phyloP scores from a whole-genome alignment of 1,140 invertebrate species.

The Tetramorium alpestre region DNA sequence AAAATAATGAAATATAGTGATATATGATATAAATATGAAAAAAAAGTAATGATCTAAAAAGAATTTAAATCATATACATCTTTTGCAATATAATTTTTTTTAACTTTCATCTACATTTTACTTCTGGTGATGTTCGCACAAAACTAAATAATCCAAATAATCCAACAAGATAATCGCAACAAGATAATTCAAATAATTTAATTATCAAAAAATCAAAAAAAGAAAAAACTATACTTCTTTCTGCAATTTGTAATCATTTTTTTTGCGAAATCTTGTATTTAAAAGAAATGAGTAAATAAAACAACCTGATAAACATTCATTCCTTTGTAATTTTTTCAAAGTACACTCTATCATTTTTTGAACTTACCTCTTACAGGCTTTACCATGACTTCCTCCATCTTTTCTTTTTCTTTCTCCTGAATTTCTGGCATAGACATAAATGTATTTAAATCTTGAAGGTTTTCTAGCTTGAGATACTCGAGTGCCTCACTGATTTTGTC shows the following conservation, averaged over 20 bases:
- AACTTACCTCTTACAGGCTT: slow-evolving; percentile 81
- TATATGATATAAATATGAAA: no score
- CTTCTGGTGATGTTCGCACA: no score
- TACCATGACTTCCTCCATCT: slow-evolving; percentile 78
- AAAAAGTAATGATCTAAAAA: no score
- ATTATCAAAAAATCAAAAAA: not conserved
- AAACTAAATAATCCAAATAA: no score
- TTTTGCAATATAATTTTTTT: no score
- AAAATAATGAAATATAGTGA: no score
- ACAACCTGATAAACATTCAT: no score
- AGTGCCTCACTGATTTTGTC: slow-evolving; percentile 94
- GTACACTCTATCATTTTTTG: not conserved
- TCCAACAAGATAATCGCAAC: no score
- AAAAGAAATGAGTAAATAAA: not conserved
- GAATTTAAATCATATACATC: no score
- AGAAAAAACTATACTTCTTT: not conserved
- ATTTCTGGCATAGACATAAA: slow-evolving; percentile 79
- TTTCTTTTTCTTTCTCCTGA: slow-evolving; percentile 81
- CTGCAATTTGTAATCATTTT: not conserved
- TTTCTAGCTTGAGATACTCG: slow-evolving; percentile 93
- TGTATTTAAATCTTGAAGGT: slow-evolving; percentile 88
- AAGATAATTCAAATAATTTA: no score
- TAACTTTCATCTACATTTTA: no score
- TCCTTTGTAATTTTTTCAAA: no score
- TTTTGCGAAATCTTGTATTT: not conserved